Base-by-base conservation (phyloP, 2,797 vertebrate genomes). In the Pangasius krempfi region DNA sequence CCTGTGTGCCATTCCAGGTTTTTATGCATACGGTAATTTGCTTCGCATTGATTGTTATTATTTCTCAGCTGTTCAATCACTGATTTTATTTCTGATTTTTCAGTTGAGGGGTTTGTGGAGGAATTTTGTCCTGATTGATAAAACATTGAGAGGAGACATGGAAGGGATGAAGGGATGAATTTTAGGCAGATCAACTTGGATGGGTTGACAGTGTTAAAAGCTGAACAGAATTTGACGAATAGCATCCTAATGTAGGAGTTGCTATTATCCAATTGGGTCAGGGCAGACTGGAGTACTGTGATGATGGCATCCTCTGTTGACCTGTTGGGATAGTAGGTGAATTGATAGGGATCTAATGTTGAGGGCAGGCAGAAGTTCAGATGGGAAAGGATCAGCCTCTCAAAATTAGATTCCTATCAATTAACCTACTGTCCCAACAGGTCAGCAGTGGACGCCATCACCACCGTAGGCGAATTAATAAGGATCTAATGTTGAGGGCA, bases 1-100 rank as follows among this genome's bases (percentile, higher is more conserved):
- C n/a, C 20, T 88, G 81, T 83, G 82, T 64, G 47, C 52, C 25
- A 27, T 58, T 79, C 70, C 44, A 40, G 44, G 86, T 33, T 84
- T 84, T 68, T 52, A 85, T 52, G 25, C 64, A 33, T 52, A 54
- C 47, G 22, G 62, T 85, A n/a, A 37, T 54, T 70, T 70, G 10
- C n/a, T 25, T 84, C 62, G 6, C n/a, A 33, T 30, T 20, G n/a
- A 62, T 25, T 60, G 27, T n/a, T 66, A 47, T 64, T 68, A 66
- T 44, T 83, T 64, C 25, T 83, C 56, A 60, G 56, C 54, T 27
- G 20, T 64, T 37, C 44, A 84, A 22, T 27, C 25, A n/a, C 44
- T 66, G 44, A 66, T 68, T n/a, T 27, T 2, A 25, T 82, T 40
- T 40, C 14, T 20, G 14, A 22, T 81, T 58, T 20, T 79, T 30